phyloP scores from a whole-genome alignment of 2,888 invertebrate species.

The Nymphalis c-album region DNA sequence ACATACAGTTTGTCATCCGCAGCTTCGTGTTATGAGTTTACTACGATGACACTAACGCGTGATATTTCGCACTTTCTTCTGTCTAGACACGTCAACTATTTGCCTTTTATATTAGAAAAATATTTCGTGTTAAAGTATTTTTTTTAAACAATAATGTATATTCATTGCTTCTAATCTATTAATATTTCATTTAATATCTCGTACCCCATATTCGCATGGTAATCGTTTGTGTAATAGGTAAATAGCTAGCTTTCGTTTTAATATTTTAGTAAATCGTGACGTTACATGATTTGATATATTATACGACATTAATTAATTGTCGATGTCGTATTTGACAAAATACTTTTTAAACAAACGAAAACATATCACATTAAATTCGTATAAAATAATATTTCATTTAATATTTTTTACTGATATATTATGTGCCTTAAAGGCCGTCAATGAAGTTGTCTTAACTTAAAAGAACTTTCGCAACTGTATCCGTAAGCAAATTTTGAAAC shows the following conservation, averaged over 20 bases:
- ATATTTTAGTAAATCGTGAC: too few relatives aligned
- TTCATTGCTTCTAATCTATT: neutral
- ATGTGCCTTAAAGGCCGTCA: too few relatives aligned
- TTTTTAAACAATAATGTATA: neutral
- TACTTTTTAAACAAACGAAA: too few relatives aligned
- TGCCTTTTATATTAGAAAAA: slow-evolving; percentile 19
- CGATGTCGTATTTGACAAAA: too few relatives aligned
- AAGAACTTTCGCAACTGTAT: neutral
- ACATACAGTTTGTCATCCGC: neutral
- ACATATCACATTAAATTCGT: too few relatives aligned
- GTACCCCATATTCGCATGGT: too few relatives aligned
- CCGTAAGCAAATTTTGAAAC: neutral
- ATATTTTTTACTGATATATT: too few relatives aligned
- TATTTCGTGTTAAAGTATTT: neutral
- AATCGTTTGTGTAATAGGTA: too few relatives aligned
- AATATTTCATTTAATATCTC: neutral
- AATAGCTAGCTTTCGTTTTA: too few relatives aligned
- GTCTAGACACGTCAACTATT: slow-evolving; percentile 26
- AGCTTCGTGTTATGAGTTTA: neutral
- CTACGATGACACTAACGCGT: slow-evolving; percentile 59
- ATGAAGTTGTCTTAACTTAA: neutral
- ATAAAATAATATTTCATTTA: too few relatives aligned
- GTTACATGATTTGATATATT: too few relatives aligned
- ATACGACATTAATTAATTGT: too few relatives aligned
- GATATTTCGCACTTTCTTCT: slow-evolving; percentile 73